A percentile compares a stretch with the other conserved stretches of the same genome.
Conservation (phyloP, 2,888 invertebrate genomes). For the Chrysina gloriosa region DNA sequence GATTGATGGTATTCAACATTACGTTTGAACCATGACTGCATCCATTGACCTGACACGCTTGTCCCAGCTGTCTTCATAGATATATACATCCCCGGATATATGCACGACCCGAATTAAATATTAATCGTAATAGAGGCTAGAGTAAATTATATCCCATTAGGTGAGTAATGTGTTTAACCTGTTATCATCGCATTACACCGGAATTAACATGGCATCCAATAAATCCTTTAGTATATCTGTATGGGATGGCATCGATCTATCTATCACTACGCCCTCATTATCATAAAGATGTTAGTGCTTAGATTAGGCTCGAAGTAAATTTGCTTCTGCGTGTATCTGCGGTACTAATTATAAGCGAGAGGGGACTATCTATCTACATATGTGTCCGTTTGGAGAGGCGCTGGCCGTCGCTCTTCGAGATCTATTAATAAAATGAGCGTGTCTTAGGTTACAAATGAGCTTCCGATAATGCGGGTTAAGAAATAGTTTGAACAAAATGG, state of each 20-base stretch:
- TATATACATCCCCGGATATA: not conserved
- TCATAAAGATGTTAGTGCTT: slow-evolving; percentile 28
- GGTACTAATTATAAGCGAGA: slow-evolving; percentile 12
- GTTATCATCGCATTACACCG: slow-evolving; percentile 33
- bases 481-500: too few species aligned
- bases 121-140: slow-evolving; percentile 25
- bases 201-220: slow-evolving; percentile 33
- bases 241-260: slow-evolving; percentile 33
- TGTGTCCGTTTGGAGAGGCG: not conserved
- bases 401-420: too few species aligned
- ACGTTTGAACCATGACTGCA: too few species aligned
- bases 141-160: slow-evolving; percentile 37
- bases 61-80: not conserved
- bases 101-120: slow-evolving; percentile 20
- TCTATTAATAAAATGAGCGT: too few species aligned
- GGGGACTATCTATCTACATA: not conserved
- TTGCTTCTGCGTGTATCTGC: slow-evolving; percentile 9
- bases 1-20: too few species aligned
- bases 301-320: slow-evolving; percentile 29
- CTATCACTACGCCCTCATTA: slow-evolving; percentile 19
- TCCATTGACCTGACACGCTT: too few species aligned
- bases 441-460: too few species aligned
- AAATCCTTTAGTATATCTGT: slow-evolving; percentile 34
- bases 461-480: too few species aligned
- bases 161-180: slow-evolving; percentile 36